A percentile compares a stretch with the other conserved stretches of the same genome.
Conservation (phyloP, 2,888 invertebrate species). For the Hetaerina titia region DNA sequence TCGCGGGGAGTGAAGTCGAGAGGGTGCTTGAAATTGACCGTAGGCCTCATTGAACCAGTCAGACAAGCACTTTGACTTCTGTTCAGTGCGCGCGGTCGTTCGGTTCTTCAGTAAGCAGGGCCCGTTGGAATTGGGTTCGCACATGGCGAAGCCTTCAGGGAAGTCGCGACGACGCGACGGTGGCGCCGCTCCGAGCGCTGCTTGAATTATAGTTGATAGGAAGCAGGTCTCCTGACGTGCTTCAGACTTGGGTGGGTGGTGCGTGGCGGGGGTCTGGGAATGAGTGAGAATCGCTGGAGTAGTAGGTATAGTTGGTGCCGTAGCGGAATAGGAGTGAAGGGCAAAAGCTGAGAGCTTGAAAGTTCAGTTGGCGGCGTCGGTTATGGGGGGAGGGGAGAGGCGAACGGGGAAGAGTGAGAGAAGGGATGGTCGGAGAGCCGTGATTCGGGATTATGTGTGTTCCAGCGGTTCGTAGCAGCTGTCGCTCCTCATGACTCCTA, state of each 20-base stretch:
- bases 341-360: background rate
- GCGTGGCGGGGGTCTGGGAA: background rate
- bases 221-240: background rate
- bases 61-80: background rate
- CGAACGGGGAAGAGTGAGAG: too few relatives aligned
- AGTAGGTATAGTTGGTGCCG: background rate
- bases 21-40: background rate
- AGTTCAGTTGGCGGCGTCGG: background rate
- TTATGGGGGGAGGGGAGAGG: background rate
- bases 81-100: background rate
- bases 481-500: slow-evolving; percentile 27
- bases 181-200: background rate
- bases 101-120: background rate
- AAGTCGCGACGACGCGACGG: background rate
- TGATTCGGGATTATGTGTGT: slow-evolving; percentile 27
- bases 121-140: background rate
- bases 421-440: background rate
- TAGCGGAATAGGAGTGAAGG: background rate
- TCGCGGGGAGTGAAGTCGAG: background rate
- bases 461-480: slow-evolving; percentile 27
- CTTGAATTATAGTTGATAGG: slow-evolving; percentile 1
- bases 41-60: background rate
- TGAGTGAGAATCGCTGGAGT: background rate
- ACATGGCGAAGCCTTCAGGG: background rate
- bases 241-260: background rate